phyloP scores from a whole-genome alignment of 2,888 invertebrate genomes.

The Amblyjoppa proteus region DNA sequence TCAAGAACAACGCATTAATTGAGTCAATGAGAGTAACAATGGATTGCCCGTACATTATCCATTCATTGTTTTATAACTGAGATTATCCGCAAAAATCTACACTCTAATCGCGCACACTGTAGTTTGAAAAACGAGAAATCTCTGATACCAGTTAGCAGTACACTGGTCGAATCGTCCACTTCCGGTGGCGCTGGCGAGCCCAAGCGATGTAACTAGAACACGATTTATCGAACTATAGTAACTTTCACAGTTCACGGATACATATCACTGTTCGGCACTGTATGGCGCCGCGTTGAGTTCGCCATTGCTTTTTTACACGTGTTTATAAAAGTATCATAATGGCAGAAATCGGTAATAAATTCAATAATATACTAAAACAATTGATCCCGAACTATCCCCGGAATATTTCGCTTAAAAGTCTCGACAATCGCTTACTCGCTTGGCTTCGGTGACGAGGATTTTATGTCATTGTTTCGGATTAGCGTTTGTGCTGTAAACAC shows the following conservation, averaged over 20 bases:
- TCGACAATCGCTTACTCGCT: not conserved
- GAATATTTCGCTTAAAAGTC: constrained; percentile 12
- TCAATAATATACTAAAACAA: constrained; percentile 43
- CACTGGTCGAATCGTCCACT: not conserved
- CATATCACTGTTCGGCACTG: constrained; percentile 3
- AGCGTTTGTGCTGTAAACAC: constrained; percentile 72
- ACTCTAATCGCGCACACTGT: not conserved
- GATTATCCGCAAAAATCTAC: not conserved
- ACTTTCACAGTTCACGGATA: not conserved
- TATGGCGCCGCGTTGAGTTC: constrained; percentile 42
- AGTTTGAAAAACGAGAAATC: not conserved
- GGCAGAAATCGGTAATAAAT: constrained; percentile 79
- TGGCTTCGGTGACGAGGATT: constrained; percentile 18
- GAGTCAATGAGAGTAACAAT: no score
- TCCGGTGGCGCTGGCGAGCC: constrained; percentile 13
- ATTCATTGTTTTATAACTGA: not conserved
- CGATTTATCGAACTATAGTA: not conserved
- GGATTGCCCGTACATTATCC: not conserved
- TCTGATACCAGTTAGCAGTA: not conserved
- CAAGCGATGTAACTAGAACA: not conserved
- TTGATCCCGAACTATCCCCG: constrained; percentile 14
- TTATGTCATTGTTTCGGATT: constrained; percentile 66
- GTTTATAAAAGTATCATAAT: constrained; percentile 73
- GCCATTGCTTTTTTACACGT: constrained; percentile 70
- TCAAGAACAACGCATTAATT: not conserved